Conservation (phyloP, 2,113 vertebrate species). For the Rhinopomastus cyanomelas region DNA sequence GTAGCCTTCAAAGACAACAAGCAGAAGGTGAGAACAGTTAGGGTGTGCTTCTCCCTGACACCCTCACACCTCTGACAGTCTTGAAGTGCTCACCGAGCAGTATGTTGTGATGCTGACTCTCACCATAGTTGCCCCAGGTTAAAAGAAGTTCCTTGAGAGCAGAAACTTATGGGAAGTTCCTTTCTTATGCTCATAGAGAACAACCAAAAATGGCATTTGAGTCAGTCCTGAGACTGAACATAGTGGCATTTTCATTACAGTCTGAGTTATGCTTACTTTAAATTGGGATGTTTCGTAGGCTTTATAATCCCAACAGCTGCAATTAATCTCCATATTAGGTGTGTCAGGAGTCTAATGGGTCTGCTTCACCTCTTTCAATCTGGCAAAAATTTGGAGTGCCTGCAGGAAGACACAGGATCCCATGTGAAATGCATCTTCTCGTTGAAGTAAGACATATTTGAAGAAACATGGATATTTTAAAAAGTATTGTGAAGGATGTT, state of each 20-base stretch:
- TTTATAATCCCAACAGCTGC: background rate
- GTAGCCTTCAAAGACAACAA: background rate
- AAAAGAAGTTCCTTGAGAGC: too few relatives aligned
- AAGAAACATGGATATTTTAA: background rate
- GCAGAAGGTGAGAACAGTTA: background rate
- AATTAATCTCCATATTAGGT: background rate
- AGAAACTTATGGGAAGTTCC: too few relatives aligned
- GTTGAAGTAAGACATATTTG: background rate
- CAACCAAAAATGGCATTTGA: background rate
- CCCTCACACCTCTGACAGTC: background rate
- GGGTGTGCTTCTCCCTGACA: background rate
- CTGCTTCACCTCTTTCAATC: background rate
- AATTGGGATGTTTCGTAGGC: background rate
- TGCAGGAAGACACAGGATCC: background rate
- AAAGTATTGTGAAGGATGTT: background rate
- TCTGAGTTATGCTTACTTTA: background rate
- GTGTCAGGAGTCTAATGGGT: background rate
- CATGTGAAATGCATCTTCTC: background rate
- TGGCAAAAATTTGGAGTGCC: background rate
- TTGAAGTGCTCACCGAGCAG: background rate
- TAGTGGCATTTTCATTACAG: background rate
- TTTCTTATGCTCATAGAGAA: rapidly evolving
- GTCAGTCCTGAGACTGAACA: background rate
- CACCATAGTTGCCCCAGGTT: background rate
- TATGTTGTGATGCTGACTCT: background rate